Evolutionary conservation across 2,113 vertebrate species (phyloP).

Genomic region (Colossoma macropomum): DNA sequence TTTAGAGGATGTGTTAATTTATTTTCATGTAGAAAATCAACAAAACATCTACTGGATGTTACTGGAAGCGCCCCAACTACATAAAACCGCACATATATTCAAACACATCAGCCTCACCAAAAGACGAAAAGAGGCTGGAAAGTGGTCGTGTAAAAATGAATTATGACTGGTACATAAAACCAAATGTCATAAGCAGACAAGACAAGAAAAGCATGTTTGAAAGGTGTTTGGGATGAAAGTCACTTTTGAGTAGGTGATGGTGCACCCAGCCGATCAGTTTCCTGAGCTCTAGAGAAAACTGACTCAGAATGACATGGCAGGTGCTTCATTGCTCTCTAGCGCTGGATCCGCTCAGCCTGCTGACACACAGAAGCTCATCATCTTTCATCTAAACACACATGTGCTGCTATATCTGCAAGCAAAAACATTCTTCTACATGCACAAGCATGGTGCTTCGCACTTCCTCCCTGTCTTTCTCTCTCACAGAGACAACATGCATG

Average conservation of each 20-base stretch:
- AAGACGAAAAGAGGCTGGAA: neutral
- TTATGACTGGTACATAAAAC: neutral
- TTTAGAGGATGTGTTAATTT: too few species aligned
- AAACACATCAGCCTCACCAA: neutral
- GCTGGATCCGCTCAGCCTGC: neutral
- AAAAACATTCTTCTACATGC: neutral
- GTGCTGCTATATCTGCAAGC: neutral
- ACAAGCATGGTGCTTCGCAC: neutral
- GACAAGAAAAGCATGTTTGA: neutral
- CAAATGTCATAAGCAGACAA: neutral
- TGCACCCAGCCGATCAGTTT: neutral
- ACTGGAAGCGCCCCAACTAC: too few species aligned
- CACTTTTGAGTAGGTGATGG: neutral
- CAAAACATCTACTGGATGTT: too few species aligned
- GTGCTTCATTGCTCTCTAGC: neutral
- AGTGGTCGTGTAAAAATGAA: neutral
- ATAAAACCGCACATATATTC: too few species aligned
- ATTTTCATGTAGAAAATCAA: too few species aligned
- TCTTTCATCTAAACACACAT: neutral
- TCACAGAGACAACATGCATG: too few species aligned
- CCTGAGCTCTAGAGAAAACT: neutral
- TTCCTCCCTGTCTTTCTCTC: too few species aligned
- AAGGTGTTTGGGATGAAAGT: neutral
- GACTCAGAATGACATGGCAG: neutral
- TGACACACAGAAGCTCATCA: neutral